Percentiles rank a stretch among this genome's conserved stretches.
Conservation (phyloP, 23 tunicate species). For the Clavelina lepadiformis region DNA sequence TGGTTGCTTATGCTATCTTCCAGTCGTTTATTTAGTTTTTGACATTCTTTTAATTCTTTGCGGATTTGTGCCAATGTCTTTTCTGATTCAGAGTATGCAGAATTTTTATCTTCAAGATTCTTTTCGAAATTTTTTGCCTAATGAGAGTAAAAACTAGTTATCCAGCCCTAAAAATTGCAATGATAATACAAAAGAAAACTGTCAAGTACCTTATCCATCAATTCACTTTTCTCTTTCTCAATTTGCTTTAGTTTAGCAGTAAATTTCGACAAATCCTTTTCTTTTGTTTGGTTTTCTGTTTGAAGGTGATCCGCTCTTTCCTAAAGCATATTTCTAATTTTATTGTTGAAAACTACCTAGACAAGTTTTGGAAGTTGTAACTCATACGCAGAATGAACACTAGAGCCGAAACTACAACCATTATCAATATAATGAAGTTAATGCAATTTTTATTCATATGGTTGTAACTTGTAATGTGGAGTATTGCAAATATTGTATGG, state of each 20-base stretch:
- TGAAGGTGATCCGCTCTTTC: background rate
- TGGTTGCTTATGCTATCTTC: constrained; percentile 29
- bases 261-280: background rate
- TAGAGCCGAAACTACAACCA: too few species aligned
- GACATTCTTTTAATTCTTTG: constrained; percentile 9
- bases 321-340: background rate
- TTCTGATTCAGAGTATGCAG: constrained; percentile 3
- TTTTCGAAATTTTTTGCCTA: constrained; percentile 19
- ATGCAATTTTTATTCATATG: background rate
- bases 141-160: background rate
- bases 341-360: too few species aligned
- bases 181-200: constrained; percentile 2
- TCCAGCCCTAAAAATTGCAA: background rate
- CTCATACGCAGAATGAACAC: too few species aligned
- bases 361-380: too few species aligned
- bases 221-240: background rate
- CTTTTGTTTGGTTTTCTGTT: background rate
- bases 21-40: constrained; percentile 10
- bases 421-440: too few species aligned
- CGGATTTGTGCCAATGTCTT: constrained; percentile 2
- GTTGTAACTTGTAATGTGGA: background rate
- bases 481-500: background rate
- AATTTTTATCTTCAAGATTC: constrained; percentile 3
- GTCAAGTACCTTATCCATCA: constrained; percentile 5
- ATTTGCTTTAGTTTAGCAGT: constrained; percentile 2